Evolutionary conservation across 2,888 invertebrate species (phyloP).

Genomic region (Parapristionchus giblindavisi): DNA sequence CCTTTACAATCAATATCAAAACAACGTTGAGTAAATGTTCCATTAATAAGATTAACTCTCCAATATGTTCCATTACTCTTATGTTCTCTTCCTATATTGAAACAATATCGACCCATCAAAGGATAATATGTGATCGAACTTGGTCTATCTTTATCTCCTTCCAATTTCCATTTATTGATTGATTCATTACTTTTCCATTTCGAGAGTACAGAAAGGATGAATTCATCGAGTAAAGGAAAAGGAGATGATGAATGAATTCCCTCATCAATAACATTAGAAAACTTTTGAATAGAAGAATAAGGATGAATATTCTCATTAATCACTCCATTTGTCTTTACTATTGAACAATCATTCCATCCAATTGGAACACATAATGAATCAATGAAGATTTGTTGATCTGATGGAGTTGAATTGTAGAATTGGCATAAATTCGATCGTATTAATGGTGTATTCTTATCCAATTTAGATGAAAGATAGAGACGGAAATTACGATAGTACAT

Average conservation of each 20-base stretch:
- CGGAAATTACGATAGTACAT: constrained; percentile 30
- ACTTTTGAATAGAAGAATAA: too few species aligned
- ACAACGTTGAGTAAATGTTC: constrained; percentile 69
- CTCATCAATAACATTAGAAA: constrained; percentile 1
- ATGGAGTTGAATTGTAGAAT: constrained; percentile 20
- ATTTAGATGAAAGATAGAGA: constrained; percentile 21
- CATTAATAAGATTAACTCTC: constrained; percentile 72
- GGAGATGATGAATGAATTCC: constrained; percentile 38
- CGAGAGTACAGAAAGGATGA: constrained; percentile 38
- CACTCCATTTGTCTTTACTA: background rate
- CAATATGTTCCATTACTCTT: constrained; percentile 76
- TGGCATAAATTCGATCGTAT: background rate
- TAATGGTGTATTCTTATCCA: constrained; percentile 2
- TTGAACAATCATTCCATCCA: constrained; percentile 32
- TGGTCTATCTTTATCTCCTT: background rate
- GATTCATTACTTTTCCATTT: constrained; percentile 35
- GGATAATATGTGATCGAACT: constrained; percentile 39
- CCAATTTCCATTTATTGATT: constrained; percentile 38
- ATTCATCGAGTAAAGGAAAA: constrained; percentile 44
- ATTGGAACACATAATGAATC: constrained; percentile 47
- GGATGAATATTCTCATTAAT: background rate
- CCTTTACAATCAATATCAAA: constrained; percentile 75
- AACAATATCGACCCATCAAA: constrained; percentile 75
- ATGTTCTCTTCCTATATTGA: constrained; percentile 75
- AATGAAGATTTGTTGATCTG: constrained; percentile 42